phyloP scores from a whole-genome alignment of 2,797 vertebrate species.

The Melanotaenia pygmaea region DNA sequence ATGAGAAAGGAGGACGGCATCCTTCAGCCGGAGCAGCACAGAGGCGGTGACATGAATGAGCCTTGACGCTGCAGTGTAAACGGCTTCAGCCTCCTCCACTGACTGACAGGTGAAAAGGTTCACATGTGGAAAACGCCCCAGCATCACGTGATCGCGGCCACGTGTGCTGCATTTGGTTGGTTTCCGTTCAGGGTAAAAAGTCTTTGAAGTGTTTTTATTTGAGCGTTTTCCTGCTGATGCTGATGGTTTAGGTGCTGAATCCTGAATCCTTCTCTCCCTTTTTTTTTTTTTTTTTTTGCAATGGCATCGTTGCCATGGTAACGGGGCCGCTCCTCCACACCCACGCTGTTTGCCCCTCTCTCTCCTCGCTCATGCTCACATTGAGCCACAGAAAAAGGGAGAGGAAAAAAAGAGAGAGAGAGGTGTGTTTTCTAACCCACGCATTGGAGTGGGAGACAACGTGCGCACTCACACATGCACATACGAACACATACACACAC shows the following conservation, averaged over 20 bases:
- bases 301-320: constrained; percentile 65
- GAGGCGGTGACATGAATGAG: neutral
- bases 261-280: no score
- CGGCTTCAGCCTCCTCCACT: neutral
- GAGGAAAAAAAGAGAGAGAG: constrained; percentile 42
- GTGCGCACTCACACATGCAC: constrained; percentile 49
- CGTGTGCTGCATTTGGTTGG: constrained; percentile 2
- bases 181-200: neutral
- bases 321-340: constrained; percentile 76
- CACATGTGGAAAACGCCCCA: constrained; percentile 17
- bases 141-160: constrained; percentile 16
- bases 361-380: constrained; percentile 3
- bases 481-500: constrained; percentile 33
- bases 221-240: constrained; percentile 28
- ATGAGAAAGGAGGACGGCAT: neutral
- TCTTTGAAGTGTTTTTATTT: neutral
- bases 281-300: constrained; percentile 35
- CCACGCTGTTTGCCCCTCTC: constrained; percentile 66
- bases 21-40: neutral
- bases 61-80: neutral
- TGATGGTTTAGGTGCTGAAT: constrained; percentile 13
- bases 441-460: constrained; percentile 79
- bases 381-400: constrained; percentile 4
- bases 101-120: neutral
- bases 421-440: constrained; percentile 81